Evolutionary conservation across 2,113 vertebrate genomes (phyloP).

Genomic region (Conger conger): DNA sequence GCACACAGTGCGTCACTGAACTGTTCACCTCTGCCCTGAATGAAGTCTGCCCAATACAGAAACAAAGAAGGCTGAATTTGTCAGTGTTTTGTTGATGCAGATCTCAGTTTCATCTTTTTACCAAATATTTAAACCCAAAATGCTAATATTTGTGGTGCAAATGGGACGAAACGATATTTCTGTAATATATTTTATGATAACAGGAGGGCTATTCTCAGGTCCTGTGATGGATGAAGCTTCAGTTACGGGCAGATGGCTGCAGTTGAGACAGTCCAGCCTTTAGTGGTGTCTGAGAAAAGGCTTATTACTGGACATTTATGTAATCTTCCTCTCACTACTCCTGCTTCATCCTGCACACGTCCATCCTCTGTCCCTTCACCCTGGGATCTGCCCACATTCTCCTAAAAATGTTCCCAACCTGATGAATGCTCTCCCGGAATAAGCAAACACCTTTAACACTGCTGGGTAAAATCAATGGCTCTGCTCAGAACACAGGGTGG

Average conservation of each 20-base stretch:
- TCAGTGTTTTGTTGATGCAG: neutral
- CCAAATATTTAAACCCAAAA: neutral
- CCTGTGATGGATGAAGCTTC: neutral
- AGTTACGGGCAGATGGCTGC: neutral
- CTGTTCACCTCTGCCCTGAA: constrained; percentile 10
- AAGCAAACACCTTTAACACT: neutral
- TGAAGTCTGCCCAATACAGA: neutral
- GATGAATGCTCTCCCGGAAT: constrained; percentile 20
- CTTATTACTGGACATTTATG: constrained; percentile 26
- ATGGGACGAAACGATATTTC: constrained; percentile 42
- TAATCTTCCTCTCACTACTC: constrained; percentile 29
- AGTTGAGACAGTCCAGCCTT: neutral
- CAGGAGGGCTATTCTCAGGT: too few species aligned
- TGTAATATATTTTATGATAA: constrained; percentile 42
- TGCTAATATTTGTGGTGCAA: constrained; percentile 60
- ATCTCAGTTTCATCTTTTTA: neutral
- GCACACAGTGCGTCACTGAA: neutral
- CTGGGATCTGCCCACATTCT: neutral
- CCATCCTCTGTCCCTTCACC: constrained; percentile 26
- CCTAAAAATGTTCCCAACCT: neutral
- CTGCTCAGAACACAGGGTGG: neutral
- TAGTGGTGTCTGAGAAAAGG: neutral
- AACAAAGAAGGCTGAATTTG: neutral
- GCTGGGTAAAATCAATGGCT: neutral
- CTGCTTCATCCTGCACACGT: neutral